phyloP scores from a whole-genome alignment of 2,888 invertebrate species.

The Troides oblongomaculatus region DNA sequence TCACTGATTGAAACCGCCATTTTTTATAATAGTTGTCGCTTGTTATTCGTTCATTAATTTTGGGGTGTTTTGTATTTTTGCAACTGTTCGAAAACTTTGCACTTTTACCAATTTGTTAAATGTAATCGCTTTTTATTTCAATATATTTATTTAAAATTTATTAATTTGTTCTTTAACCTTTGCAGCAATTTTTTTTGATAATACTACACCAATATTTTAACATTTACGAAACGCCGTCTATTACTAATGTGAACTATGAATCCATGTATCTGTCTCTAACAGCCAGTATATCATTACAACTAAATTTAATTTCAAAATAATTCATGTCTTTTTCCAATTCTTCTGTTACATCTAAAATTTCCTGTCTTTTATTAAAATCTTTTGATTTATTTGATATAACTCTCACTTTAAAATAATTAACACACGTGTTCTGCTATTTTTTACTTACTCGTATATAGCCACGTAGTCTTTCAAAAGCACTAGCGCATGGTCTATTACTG shows the following conservation, averaged over 20 bases:
- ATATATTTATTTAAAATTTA: neutral
- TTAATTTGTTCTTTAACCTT: no score
- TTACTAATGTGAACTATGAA: no score
- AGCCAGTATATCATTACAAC: no score
- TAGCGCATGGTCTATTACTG: neutral
- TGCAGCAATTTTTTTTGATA: no score
- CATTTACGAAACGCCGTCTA: no score
- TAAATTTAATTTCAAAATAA: no score
- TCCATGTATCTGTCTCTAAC: no score
- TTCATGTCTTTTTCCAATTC: no score
- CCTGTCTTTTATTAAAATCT: no score
- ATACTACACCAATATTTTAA: no score
- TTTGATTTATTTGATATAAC: no score
- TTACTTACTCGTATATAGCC: neutral
- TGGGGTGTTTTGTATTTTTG: conserved; percentile 62
- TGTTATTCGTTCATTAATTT: conserved; percentile 48
- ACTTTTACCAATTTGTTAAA: conserved; percentile 47
- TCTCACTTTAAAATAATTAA: neutral
- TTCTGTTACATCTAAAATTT: no score
- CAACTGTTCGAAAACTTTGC: conserved; percentile 83
- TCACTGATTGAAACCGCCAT: conserved; percentile 77
- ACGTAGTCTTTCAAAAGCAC: neutral
- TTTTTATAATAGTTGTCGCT: conserved; percentile 51
- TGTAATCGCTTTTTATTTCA: conserved; percentile 29
- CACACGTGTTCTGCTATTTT: neutral